A percentile compares a stretch with the other conserved stretches of the same genome.
Conservation (phyloP, 2,888 invertebrate genomes). For the Tanytarsus gracilentus region DNA sequence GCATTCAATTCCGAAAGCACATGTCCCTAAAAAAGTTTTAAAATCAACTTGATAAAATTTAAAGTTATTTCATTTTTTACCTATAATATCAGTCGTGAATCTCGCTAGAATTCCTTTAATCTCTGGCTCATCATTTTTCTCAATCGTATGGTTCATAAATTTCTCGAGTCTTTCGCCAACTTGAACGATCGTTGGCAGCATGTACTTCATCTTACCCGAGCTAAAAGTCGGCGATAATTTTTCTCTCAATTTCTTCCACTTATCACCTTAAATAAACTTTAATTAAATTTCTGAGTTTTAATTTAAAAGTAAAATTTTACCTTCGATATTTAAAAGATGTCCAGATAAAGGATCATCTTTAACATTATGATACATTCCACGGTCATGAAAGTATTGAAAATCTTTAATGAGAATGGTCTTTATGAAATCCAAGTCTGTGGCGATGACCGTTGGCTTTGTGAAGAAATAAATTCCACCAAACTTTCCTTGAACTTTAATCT, state of each 20-base stretch:
- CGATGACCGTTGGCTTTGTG: constrained; percentile 10
- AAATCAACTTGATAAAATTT: background rate
- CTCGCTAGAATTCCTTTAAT: constrained; percentile 30
- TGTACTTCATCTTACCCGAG: constrained; percentile 31
- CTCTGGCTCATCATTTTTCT: constrained; percentile 24
- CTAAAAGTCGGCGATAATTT: constrained; percentile 36
- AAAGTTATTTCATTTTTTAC: too few species aligned
- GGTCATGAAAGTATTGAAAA: constrained; percentile 37
- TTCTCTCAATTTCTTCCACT: constrained; percentile 39
- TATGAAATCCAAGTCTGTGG: constrained; percentile 32
- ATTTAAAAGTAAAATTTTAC: too few species aligned
- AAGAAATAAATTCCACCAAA: constrained; percentile 28
- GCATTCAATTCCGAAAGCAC: constrained; percentile 43
- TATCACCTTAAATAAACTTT: too few species aligned
- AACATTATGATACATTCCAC: constrained; percentile 35
- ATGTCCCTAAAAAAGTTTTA: constrained; percentile 39
- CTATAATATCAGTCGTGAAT: constrained; percentile 33
- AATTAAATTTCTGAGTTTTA: too few species aligned
- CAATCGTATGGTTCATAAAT: constrained; percentile 10
- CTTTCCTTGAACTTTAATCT: constrained; percentile 3
- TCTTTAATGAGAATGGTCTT: constrained; percentile 35
- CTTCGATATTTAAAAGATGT: constrained; percentile 42
- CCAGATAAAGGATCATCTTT: constrained; percentile 40
- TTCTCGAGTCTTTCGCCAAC: background rate
- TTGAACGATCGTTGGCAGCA: constrained; percentile 27